Percentiles rank a stretch among this genome's conserved stretches.
Evolutionary conservation across 2,113 vertebrate genomes (phyloP).

Genomic region (Pygathrix nemaeus): DNA sequence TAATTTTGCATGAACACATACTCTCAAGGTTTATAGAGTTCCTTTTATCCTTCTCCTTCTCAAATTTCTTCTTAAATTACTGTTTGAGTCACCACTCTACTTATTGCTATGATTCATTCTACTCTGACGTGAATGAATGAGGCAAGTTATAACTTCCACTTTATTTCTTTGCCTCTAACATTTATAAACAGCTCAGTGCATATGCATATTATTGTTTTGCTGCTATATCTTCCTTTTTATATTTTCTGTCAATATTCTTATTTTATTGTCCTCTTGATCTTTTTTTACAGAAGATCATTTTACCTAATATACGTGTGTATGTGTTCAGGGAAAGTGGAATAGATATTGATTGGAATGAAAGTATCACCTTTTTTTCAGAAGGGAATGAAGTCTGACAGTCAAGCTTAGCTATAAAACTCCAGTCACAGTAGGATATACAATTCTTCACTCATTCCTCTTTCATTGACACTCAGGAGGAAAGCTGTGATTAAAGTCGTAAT

Average conservation of each 20-base stretch:
- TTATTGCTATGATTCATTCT: slow-evolving; percentile 43
- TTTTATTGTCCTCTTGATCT: not conserved
- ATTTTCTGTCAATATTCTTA: slow-evolving; percentile 4
- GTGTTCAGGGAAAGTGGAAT: not conserved
- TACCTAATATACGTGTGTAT: not conserved
- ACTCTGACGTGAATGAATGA: slow-evolving; percentile 24
- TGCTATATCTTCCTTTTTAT: slow-evolving; percentile 24
- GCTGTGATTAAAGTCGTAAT: slow-evolving; percentile 10
- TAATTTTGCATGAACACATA: not conserved
- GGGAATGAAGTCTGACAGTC: not conserved
- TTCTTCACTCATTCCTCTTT: slow-evolving; percentile 27
- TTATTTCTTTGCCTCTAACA: not conserved
- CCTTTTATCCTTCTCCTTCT: not conserved
- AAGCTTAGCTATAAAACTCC: not conserved
- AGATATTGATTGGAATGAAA: not conserved
- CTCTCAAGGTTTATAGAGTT: not conserved
- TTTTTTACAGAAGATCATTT: not conserved
- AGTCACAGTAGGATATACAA: not conserved
- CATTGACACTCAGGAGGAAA: not conserved
- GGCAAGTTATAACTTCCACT: not conserved
- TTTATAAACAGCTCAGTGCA: not conserved
- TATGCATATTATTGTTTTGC: not conserved
- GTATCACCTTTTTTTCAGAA: not conserved
- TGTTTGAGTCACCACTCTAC: slow-evolving; percentile 22
- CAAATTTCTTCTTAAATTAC: slow-evolving; percentile 31